Evolutionary conservation across 2,888 invertebrate genomes (phyloP), one percentile per base, ranked within the genome.

Genomic region (Hipparchia semele): DNA sequence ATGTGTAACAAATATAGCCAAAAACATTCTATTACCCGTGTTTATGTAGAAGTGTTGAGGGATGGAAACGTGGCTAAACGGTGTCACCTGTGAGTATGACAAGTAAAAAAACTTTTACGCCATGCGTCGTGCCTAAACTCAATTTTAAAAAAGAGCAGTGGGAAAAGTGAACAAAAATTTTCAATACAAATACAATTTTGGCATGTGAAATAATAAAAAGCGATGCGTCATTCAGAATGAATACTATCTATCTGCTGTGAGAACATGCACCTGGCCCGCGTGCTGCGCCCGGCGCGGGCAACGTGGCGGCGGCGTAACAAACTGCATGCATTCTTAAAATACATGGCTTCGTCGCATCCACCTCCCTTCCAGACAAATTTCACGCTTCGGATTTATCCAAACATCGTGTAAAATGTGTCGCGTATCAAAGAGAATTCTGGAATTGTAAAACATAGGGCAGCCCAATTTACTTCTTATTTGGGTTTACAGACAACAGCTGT

Each of bases 261-360:
- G 74, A 77, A 66, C 46, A 72, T 74, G 70, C 77, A 79, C 79
- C 78, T 77, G 79, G 13, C 49, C n/a, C 75, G 61, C 53, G 39
- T 39, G 39, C 39, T 23, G 23, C 23, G 23, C 39, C 39, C 39
- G 5, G 39, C 39, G 39, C 5, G 39, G 49, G 59, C 71, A 4
- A 4, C 39, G 59, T 70, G 49, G 49, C 60, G 23, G 61, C 46
- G 10, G 45, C 71, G 73, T 68, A 73, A 78, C 77, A 77, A 78
- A 78, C 70, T 74, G 74, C 74, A 72, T 76, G 75, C 75, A 75
- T 76, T 73, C 76, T 76, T 74, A 76, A 76, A 77, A 75, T 75
- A 76, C 73, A 56, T 69, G 39, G 54, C 66, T 39, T 68, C 67
- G 54, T 76, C 60, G 67, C 39, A 68, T 56, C 56, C 64, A 64